These are phyloP conservation scores for Chondrosia reniformis DNA, from an alignment of 37 sponge, comb jelly and placozoan species.

Conservation along the genomic window DNA sequence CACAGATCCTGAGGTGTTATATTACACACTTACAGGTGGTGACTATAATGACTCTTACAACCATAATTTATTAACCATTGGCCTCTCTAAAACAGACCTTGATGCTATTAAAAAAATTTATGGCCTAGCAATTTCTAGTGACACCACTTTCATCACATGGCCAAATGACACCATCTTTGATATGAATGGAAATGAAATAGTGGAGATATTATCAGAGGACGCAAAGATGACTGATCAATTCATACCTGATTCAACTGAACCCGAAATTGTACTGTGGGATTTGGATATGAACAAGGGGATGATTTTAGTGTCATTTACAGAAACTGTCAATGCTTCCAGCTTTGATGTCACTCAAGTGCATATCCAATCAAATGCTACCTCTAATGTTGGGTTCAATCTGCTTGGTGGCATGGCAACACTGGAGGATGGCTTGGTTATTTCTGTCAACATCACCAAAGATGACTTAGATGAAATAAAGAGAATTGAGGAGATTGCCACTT, in stretches of 20 bases:
- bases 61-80: conserved; percentile 39
- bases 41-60: conserved; percentile 55
- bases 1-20: conserved; percentile 26
- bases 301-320: conserved; percentile 69
- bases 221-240: conserved; percentile 59
- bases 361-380: conserved; percentile 62
- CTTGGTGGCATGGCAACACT: conserved; percentile 49
- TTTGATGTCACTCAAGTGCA: conserved; percentile 56
- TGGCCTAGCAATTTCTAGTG: conserved; percentile 60
- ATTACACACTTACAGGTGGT: conserved; percentile 74
- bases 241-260: conserved; percentile 64
- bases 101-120: conserved; percentile 80
- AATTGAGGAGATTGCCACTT: conserved; percentile 75
- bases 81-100: conserved; percentile 65
- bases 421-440: conserved; percentile 40
- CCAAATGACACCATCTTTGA: conserved; percentile 57
- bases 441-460: conserved; percentile 52
- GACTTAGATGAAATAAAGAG: conserved; percentile 90
- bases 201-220: conserved; percentile 35
- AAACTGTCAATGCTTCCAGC: conserved; percentile 76
- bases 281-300: conserved; percentile 76
- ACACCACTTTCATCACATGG: conserved; percentile 70
- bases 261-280: conserved; percentile 64
- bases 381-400: conserved; percentile 53
- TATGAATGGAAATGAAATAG: conserved; percentile 75